phyloP scores from a whole-genome alignment of 2,888 invertebrate species.

The Pseudococcus jackbeardsleyi region DNA sequence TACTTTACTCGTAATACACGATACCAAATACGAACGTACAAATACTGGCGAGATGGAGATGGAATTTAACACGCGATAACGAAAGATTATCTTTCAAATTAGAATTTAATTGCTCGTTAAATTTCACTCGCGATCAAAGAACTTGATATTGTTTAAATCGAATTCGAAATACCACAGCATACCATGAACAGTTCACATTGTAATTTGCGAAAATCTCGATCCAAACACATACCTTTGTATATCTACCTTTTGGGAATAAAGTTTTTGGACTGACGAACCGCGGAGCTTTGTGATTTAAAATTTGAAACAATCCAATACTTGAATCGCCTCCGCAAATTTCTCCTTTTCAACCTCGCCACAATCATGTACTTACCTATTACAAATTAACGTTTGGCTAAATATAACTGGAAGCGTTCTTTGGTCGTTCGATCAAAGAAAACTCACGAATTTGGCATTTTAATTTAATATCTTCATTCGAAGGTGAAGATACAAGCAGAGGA shows the following conservation, averaged over 20 bases:
- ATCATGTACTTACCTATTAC: too few species aligned
- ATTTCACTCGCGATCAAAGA: not conserved
- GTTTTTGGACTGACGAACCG: too few species aligned
- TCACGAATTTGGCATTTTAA: not conserved
- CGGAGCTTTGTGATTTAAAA: not conserved
- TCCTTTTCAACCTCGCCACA: too few species aligned
- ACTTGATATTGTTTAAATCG: too few species aligned
- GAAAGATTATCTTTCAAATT: not conserved
- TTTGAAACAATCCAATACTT: not conserved
- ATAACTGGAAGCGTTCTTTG: not conserved
- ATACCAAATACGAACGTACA: not conserved
- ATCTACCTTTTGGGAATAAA: too few species aligned
- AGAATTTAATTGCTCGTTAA: conserved; percentile 7
- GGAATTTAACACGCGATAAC: conserved; percentile 1
- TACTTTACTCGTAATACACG: not conserved
- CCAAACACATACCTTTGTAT: too few species aligned
- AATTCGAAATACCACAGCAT: too few species aligned
- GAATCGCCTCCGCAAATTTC: too few species aligned
- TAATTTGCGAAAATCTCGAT: too few species aligned
- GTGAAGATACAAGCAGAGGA: too few species aligned
- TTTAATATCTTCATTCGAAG: not conserved
- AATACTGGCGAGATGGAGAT: not conserved
- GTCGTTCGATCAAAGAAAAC: not conserved
- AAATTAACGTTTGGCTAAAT: too few species aligned
- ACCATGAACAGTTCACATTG: too few species aligned